These are phyloP conservation scores for Eueides isabella DNA, from an alignment of 1,140 invertebrate genomes.

Conservation along the genomic window DNA sequence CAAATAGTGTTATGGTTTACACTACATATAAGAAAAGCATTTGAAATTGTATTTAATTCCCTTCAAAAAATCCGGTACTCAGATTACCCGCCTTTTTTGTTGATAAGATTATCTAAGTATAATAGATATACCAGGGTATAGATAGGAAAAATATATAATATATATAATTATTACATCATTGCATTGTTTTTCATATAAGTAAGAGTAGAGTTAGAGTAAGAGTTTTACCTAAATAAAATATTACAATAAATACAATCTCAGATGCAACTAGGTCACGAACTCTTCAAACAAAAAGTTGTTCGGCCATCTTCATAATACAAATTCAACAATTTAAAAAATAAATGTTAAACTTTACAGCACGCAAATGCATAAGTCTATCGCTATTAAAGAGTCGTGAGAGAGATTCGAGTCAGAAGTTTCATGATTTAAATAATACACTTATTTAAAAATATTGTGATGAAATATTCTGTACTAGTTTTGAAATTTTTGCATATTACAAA, in stretches of 20 bases:
- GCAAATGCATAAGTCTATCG: constrained; percentile 20
- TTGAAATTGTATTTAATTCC: no score
- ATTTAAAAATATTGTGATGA: background rate
- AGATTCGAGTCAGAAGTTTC: constrained; percentile 8
- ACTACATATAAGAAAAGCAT: no score
- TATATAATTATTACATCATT: no score
- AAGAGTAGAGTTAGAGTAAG: no score
- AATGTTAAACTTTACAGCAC: constrained; percentile 6
- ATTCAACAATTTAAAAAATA: constrained; percentile 15
- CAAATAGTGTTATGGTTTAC: background rate
- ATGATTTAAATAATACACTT: constrained; percentile 10
- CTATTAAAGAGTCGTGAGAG: constrained; percentile 25
- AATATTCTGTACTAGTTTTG: background rate
- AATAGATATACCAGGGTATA: no score
- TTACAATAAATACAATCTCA: constrained; percentile 8
- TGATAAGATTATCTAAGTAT: no score
- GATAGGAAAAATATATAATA: no score
- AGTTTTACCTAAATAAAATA: background rate
- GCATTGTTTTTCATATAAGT: no score
- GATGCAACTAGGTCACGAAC: constrained; percentile 6
- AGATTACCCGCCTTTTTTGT: no score
- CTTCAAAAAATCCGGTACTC: no score
- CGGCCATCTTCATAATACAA: constrained; percentile 12
- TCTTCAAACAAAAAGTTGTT: constrained; percentile 10
- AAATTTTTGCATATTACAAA: background rate